phyloP scores from a whole-genome alignment of 2,797 vertebrate species.

The Poecile montanus region DNA sequence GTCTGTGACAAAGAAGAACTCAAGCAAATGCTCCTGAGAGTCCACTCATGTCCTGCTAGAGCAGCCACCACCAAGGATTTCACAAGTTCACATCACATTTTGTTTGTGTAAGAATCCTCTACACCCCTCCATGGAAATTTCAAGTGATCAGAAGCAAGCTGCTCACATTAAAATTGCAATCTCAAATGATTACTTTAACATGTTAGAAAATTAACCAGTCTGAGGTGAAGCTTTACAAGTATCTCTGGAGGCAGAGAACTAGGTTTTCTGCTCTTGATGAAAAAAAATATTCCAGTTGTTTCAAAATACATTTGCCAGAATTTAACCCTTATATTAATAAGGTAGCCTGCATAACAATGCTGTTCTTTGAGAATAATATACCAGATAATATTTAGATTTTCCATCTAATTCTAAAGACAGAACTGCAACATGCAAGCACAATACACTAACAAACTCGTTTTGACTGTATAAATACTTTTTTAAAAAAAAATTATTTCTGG shows the following conservation, averaged over 20 bases:
- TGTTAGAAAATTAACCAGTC: not conserved
- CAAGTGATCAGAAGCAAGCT: not conserved
- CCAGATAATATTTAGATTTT: not conserved
- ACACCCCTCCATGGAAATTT: not conserved
- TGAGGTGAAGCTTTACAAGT: not conserved
- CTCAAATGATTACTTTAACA: not conserved
- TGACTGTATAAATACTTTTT: not conserved
- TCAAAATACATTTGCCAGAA: not conserved
- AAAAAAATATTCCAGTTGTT: not conserved
- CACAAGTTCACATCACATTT: rapidly evolving
- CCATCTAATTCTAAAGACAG: not conserved
- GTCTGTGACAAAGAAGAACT: not conserved
- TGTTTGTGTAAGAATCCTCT: not conserved
- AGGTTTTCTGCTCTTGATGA: not conserved
- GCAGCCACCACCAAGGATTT: not conserved
- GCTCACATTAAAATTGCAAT: not conserved
- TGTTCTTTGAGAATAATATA: not conserved
- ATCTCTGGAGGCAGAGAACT: not conserved
- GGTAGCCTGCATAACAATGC: not conserved
- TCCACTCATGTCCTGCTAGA: rapidly evolving
- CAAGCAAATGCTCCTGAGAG: not conserved
- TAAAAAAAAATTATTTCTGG: not conserved
- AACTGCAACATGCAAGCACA: not conserved
- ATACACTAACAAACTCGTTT: rapidly evolving
- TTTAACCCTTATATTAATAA: not conserved